These are phyloP conservation scores for Fregata magnificens DNA, from an alignment of 2,113 vertebrate species.

Conservation along the genomic window DNA sequence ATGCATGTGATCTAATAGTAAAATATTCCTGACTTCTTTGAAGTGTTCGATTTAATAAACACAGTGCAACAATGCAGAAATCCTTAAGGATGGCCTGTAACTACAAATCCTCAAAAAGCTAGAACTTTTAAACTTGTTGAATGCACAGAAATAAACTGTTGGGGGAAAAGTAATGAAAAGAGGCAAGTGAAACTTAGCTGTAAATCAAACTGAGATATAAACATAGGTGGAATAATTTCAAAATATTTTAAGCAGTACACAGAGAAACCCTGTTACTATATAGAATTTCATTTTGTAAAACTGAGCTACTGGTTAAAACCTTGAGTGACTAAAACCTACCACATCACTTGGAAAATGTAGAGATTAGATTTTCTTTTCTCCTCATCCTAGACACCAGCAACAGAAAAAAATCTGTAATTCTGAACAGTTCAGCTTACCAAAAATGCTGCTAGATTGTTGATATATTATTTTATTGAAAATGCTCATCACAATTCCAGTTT, in stretches of 20 bases:
- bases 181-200: not conserved
- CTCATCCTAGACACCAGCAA: not conserved
- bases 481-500: not conserved
- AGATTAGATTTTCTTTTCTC: not conserved
- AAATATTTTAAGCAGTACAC: not conserved
- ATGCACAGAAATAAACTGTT: not conserved
- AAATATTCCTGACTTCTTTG: not conserved
- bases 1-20: accelerated
- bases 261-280: not conserved
- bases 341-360: not conserved
- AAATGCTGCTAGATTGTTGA: not conserved
- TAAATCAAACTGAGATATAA: not conserved
- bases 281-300: not conserved
- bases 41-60: not conserved
- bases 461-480: not conserved
- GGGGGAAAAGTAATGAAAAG: not conserved
- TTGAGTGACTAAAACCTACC: not conserved
- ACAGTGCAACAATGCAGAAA: not conserved
- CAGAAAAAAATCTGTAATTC: not conserved
- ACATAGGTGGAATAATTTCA: not conserved
- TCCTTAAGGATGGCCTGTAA: not conserved
- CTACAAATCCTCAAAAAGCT: not conserved
- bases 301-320: not conserved
- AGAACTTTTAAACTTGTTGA: not conserved
- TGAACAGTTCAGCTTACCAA: not conserved